phyloP scores from a whole-genome alignment of 2,797 vertebrate species.

The Furcifer pardalis region DNA sequence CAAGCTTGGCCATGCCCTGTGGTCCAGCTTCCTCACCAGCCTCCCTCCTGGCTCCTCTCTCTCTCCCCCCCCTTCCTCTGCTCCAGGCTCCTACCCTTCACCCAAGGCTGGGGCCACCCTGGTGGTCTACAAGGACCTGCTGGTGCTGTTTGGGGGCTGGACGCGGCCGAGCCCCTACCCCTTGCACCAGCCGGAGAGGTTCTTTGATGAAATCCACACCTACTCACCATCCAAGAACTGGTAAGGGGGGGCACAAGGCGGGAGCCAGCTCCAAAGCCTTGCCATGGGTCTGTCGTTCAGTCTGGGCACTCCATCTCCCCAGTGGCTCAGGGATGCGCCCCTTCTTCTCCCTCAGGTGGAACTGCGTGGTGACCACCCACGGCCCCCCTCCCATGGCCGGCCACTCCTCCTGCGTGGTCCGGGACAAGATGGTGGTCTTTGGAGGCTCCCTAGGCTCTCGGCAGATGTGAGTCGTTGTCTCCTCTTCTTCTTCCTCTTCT shows the following conservation, averaged over 20 bases:
- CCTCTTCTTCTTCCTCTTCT: background rate
- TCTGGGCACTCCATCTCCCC: background rate
- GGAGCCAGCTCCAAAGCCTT: too few species aligned
- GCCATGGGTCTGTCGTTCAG: background rate
- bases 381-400: slow-evolving; percentile 98
- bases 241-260: too few species aligned
- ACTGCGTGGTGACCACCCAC: slow-evolving; percentile 96
- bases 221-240: slow-evolving; percentile 99
- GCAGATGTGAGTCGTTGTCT: slow-evolving; percentile 98
- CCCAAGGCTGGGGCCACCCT: slow-evolving; percentile 97
- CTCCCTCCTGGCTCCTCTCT: background rate
- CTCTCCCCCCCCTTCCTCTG: background rate
- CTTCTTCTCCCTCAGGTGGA: slow-evolving; percentile 85
- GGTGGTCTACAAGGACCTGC: slow-evolving; percentile 94
- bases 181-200: slow-evolving; percentile 95
- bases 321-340: too few species aligned
- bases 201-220: slow-evolving; percentile 98
- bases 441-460: slow-evolving; percentile 95
- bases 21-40: too few species aligned
- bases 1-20: too few species aligned
- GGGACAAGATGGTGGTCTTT: slow-evolving; percentile 96
- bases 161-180: slow-evolving; percentile 97
- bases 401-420: slow-evolving; percentile 95
- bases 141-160: slow-evolving; percentile 98
- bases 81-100: slow-evolving; percentile 94